Evolutionary conservation across 2,113 vertebrate species (phyloP), one percentile per base, ranked within the genome.

Genomic region (Opisthocomus hoazin): DNA sequence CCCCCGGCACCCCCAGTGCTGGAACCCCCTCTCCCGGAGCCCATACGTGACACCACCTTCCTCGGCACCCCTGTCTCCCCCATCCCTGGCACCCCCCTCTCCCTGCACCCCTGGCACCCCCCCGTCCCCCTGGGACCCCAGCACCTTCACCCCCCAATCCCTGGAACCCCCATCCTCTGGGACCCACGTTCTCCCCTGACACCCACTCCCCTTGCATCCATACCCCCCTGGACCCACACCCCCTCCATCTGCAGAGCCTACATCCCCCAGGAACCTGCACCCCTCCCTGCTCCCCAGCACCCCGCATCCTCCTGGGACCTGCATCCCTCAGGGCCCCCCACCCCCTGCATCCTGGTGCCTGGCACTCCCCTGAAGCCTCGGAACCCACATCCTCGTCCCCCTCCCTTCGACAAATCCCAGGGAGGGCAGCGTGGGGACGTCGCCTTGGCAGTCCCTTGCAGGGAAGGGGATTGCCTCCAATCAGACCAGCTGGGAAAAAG

Each of bases 81-180:
- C 36, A 10, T 30, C 39, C 39, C 26, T 24, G 29, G 34, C 34
- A 12, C 9, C 48, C 36, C 24, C 9, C 27, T 32, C 27, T 34
- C 43, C 61, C 11, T 23, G 54, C 34, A 21, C 11, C 21, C 50
- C 11, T 13, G 18, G 29, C 37, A n/a, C 11, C 12, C 9, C 22
- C 4, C 5, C 15, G 2, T 29, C 30, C 6, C 14, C 22, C 45
- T 24, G 39, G n/a, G 12, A 13, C 8, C 34, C 50, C 22, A 34
- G 9, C 26, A 29, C 10, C 24, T 8, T 4, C 10, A 5, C 1
- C 2, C 2, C 15, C 9, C 15, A 19, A 1, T 12, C 12, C 32
- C 21, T 17, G 36, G 34, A 54, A 30, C 9, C 27, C 3, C 20
- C 23, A 9, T n/a, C 6, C 15, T 3, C 51, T 11, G 29, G 11